Percentiles rank a stretch among this genome's conserved stretches.
Evolutionary conservation across 2,113 vertebrate genomes (phyloP).

Genomic region (Labeo rohita): DNA sequence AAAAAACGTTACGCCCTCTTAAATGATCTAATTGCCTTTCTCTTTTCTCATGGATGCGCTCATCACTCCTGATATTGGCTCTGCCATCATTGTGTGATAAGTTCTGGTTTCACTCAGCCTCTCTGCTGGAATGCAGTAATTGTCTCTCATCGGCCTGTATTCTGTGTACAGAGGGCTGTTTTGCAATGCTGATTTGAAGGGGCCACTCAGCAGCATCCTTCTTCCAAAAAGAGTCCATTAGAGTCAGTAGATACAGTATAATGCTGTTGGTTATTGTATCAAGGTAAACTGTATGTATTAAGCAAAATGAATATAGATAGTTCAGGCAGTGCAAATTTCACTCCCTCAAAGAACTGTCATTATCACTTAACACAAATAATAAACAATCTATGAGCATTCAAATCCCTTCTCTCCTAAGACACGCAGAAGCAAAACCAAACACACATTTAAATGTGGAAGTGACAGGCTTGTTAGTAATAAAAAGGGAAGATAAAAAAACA

Average conservation of each 20-base stretch:
- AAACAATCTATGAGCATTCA: constrained; percentile 27
- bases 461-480: constrained; percentile 24
- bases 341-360: background rate
- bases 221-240: constrained; percentile 35
- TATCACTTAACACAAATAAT: constrained; percentile 39
- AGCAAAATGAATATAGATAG: background rate
- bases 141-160: constrained; percentile 20
- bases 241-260: constrained; percentile 14
- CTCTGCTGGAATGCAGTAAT: constrained; percentile 39
- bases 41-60: constrained; percentile 14
- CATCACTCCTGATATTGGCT: constrained; percentile 26
- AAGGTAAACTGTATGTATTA: background rate
- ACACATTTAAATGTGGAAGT: constrained; percentile 21
- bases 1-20: background rate
- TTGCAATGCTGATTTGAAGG: constrained; percentile 50
- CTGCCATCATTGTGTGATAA: constrained; percentile 29
- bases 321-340: background rate
- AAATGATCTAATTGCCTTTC: constrained; percentile 23
- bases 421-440: constrained; percentile 29
- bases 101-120: constrained; percentile 14
- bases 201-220: constrained; percentile 30
- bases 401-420: background rate
- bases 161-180: constrained; percentile 25
- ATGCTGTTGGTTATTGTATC: constrained; percentile 24
- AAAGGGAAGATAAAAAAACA: background rate